Percentiles rank a stretch among this genome's conserved stretches.
Evolutionary conservation across 2,113 vertebrate species (phyloP).

Genomic region (Stigmatopora nigra): DNA sequence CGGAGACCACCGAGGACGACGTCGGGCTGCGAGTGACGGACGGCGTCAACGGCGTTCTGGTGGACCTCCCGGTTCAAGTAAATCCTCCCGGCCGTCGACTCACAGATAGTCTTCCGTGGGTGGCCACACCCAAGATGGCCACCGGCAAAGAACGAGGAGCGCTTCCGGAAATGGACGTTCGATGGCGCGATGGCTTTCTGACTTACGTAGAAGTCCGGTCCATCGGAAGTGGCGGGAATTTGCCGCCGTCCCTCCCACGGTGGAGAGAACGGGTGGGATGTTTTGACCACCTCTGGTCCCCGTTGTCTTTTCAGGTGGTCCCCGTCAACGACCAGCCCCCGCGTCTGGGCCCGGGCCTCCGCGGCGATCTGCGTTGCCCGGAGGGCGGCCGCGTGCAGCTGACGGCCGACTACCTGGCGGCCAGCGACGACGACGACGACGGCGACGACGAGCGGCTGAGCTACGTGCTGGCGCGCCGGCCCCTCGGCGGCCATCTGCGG

Average conservation of each 20-base stretch:
- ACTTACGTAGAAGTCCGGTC: too few relatives aligned
- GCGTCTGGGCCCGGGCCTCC: conserved; percentile 53
- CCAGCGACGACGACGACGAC: conserved; percentile 67
- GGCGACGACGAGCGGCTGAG: conserved; percentile 56
- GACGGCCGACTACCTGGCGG: conserved; percentile 58
- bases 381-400: conserved; percentile 57
- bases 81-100: too few relatives aligned
- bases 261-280: too few relatives aligned
- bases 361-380: conserved; percentile 46
- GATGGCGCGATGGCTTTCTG: too few relatives aligned
- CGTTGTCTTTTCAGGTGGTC: conserved; percentile 36
- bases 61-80: conserved; percentile 51
- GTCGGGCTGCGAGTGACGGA: conserved; percentile 77
- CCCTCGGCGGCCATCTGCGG: conserved; percentile 49
- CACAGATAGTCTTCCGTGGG: too few relatives aligned
- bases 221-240: too few relatives aligned
- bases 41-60: conserved; percentile 76
- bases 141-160: too few relatives aligned
- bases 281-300: too few relatives aligned
- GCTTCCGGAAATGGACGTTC: too few relatives aligned
- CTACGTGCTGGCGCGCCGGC: conserved; percentile 58
- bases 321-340: conserved; percentile 60
- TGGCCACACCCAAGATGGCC: too few relatives aligned
- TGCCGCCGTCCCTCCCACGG: too few relatives aligned
- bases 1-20: conserved; percentile 77